Base-by-base conservation (phyloP, 2,797 vertebrate genomes). In the Gastrophryne carolinensis region DNA sequence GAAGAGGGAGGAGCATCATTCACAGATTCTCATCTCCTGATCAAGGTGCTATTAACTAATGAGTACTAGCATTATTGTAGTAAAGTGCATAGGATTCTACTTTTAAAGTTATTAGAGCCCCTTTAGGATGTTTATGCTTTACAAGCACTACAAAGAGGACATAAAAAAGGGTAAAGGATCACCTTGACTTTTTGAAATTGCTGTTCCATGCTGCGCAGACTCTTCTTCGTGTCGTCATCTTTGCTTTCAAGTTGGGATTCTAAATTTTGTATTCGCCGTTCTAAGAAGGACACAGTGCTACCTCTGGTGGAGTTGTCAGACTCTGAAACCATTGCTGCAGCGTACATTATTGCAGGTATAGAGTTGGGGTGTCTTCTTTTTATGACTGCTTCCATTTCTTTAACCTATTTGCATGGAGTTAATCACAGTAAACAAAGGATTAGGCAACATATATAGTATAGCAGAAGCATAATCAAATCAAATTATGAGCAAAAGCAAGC, bases 131-230 rank as follows among this genome's bases (percentile, higher is more conserved):
- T n/a, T n/a, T n/a, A n/a, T n/a, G n/a, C n/a, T n/a, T n/a, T n/a
- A n/a, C n/a, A n/a, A n/a, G n/a, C n/a, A n/a, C n/a, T n/a, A n/a
- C n/a, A 3, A 32, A 66, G 19, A 39, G 12, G 2, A 0, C 30
- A 3, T 27, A 29, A 19, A 32, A 29, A 26, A 9, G 0, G 8
- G 19, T 11, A n/a, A 13, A 10, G 52, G 34, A 15, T 84, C 82
- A 98, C 96, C 93, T 96, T 98, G 79, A 97, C 87, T 81, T 91
- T 89, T 74, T 96, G 93, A 85, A 94, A 98, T 34, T 95, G 93
- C 4, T 98, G 95, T 65, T 98, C 95, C 95, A 98, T 94, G 58
- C 89, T 82, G 60, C 92, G 84, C 50, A 98, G 91, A 83, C 91
- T 93, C 81, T 86, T 91, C 78, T 98, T 98, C 69, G 95, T 93